These are phyloP conservation scores for Orius laevigatus DNA, from an alignment of 1,140 invertebrate species.

Conservation along the genomic window DNA sequence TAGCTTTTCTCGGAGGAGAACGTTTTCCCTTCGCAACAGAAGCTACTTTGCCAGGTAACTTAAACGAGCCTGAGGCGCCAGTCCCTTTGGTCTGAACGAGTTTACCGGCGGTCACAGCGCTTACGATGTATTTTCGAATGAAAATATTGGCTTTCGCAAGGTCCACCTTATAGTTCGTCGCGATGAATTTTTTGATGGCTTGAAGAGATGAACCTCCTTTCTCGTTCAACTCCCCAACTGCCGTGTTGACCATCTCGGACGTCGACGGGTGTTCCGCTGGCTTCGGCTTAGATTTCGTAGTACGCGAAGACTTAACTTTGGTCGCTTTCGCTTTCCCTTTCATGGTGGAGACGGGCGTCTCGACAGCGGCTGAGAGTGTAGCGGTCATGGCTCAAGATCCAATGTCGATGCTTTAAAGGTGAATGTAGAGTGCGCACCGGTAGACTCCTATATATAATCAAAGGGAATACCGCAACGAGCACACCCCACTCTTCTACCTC, in stretches of 20 bases:
- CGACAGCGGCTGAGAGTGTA: slow-evolving; percentile 1
- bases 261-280: slow-evolving; percentile 24
- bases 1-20: not conserved
- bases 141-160: slow-evolving; percentile 27
- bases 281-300: slow-evolving; percentile 17
- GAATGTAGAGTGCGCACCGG: not conserved
- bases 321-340: not conserved
- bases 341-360: not conserved
- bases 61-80: slow-evolving; percentile 31
- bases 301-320: not conserved
- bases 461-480: too few species aligned
- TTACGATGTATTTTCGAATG: slow-evolving; percentile 29
- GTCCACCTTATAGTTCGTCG: slow-evolving; percentile 30
- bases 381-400: too few species aligned
- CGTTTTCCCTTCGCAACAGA: slow-evolving; percentile 9
- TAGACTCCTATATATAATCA: not conserved
- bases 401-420: too few species aligned
- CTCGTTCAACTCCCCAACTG: slow-evolving; percentile 35
- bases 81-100: slow-evolving; percentile 30
- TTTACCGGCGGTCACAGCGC: slow-evolving; percentile 25
- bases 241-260: slow-evolving; percentile 29
- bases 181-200: slow-evolving; percentile 39
- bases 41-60: slow-evolving; percentile 25
- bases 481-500: too few species aligned
- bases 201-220: slow-evolving; percentile 33